Evolutionary conservation across 2,888 invertebrate species (phyloP), one percentile per base, ranked within the genome.

Genomic region (Rhimphoctona megacephalus): DNA sequence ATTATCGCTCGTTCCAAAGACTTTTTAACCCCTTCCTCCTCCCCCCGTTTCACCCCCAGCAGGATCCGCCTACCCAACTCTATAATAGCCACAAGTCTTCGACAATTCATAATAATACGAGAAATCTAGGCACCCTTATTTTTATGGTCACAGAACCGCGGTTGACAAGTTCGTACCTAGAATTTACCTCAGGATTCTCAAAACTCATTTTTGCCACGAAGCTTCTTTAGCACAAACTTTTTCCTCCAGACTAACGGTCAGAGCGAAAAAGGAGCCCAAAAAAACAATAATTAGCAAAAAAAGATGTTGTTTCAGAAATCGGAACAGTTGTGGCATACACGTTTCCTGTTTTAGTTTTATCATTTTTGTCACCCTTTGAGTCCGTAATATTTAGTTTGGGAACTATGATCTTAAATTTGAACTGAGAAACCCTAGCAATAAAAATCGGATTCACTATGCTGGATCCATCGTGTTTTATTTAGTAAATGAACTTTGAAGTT

Each of bases 1-100:
- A 86, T 86, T 83, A 86, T 83, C 72, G 72, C 77, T 83, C 83
- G 77, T 83, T 81, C 73, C 19, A 77, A 72, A 82, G 78, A 82
- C 80, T 67, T 73, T 74, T 46, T 33, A 36, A 30, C 33, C 79
- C 22, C 61, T 7, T 57, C 9, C 61, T 6, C 14, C 8, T 14
- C 2, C 22, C 22, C 7, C 9, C 54, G 22, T 49, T 49, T n/a
- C 49, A 7, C 49, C 49, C 19, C 19, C 49, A n/a, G 66, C 39
- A 25, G 6, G 70, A 70, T 57, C 79, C 79, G 69, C 79, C 78
- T 25, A 54, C 70, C 22, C 54, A 43, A 61, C 76, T 76, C 61
- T 30, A 39, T 57, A 57, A 54, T 73, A 57, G 43, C 43, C 52
- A 25, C 49, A 11, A 72, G 49, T 22, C 22, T 39, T 36, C 36